phyloP scores from a whole-genome alignment of 2,113 vertebrate species.

The Pedetes capensis region DNA sequence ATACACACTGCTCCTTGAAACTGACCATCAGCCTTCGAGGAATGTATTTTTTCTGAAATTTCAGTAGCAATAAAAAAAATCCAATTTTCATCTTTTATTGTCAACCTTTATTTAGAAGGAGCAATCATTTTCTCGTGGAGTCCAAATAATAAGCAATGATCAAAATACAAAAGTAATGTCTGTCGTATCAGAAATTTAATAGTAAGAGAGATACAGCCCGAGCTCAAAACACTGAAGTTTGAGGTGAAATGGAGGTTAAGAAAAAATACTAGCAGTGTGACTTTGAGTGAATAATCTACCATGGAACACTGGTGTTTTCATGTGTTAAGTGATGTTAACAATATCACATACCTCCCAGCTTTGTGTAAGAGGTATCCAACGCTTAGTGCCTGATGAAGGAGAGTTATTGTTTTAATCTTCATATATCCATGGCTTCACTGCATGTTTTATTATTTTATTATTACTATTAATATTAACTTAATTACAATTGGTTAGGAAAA shows the following conservation, averaged over 20 bases:
- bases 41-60: background rate
- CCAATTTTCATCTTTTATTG: background rate
- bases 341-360: accelerated
- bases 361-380: too few species aligned
- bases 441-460: background rate
- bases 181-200: background rate
- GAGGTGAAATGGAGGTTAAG: too few species aligned
- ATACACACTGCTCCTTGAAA: background rate
- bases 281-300: background rate
- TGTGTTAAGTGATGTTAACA: background rate
- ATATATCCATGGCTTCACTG: background rate
- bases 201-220: background rate
- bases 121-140: background rate
- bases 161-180: background rate
- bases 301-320: background rate
- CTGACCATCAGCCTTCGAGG: background rate
- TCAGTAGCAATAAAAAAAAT: background rate
- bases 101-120: background rate
- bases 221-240: background rate
- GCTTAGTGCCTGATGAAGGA: background rate
- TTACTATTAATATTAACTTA: background rate
- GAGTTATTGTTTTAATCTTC: background rate
- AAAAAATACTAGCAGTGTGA: background rate
- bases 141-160: background rate
- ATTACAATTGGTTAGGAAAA: background rate